Evolutionary conservation across 1,140 invertebrate genomes (phyloP).

Genomic region (Oryctes rhinoceros): DNA sequence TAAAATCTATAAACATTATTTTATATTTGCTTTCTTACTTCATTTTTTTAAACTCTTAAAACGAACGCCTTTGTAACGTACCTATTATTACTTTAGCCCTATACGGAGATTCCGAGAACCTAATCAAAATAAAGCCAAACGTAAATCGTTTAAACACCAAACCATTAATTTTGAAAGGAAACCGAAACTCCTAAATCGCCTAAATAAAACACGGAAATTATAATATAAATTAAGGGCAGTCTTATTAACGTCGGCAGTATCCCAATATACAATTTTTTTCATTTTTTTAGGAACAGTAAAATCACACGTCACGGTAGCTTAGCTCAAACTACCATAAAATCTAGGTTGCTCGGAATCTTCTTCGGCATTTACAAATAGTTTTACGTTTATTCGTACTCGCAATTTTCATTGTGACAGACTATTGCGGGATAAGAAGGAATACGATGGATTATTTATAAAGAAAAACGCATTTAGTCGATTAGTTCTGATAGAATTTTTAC

Average conservation of each 20-base stretch:
- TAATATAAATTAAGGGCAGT: slow-evolving; percentile 60
- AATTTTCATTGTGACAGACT: slow-evolving; percentile 45
- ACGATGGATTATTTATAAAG: slow-evolving; percentile 34
- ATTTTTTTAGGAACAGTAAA: slow-evolving; percentile 60
- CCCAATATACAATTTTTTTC: slow-evolving; percentile 53
- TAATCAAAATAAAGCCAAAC: slow-evolving; percentile 46
- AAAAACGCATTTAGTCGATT: not conserved
- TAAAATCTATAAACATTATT: slow-evolving; percentile 41
- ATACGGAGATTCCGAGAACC: slow-evolving; percentile 52
- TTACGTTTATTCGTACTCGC: slow-evolving; percentile 17
- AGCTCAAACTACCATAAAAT: slow-evolving; percentile 53
- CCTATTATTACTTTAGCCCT: slow-evolving; percentile 44
- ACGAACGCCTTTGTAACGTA: slow-evolving; percentile 52
- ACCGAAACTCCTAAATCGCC: slow-evolving; percentile 51
- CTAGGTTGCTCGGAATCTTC: slow-evolving; percentile 50
- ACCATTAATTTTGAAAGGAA: slow-evolving; percentile 61
- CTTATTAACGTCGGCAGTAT: slow-evolving; percentile 61
- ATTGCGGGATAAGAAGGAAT: slow-evolving; percentile 54
- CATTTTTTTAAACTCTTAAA: slow-evolving; percentile 31
- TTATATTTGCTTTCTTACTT: slow-evolving; percentile 33
- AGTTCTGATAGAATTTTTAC: slow-evolving; percentile 12
- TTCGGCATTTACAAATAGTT: slow-evolving; percentile 30
- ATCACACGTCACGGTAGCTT: slow-evolving; percentile 57
- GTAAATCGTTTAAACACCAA: slow-evolving; percentile 54
- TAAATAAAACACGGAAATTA: slow-evolving; percentile 50